These are phyloP conservation scores for Panzeria rudis DNA, from an alignment of 2,888 invertebrate species.

Conservation along the genomic window DNA sequence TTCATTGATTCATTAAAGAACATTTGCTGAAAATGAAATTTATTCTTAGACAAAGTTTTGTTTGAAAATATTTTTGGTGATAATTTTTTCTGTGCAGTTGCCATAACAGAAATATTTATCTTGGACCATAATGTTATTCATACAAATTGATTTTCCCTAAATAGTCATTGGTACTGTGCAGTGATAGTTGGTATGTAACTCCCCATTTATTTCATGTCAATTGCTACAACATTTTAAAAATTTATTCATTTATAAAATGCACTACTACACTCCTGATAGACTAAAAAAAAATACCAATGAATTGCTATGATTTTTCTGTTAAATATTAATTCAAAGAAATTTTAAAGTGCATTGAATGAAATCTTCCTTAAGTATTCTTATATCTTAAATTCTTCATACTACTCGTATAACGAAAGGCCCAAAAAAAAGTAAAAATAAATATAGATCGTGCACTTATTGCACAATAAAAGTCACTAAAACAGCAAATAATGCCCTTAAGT, in stretches of 20 bases:
- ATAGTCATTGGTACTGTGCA: neutral
- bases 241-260: conserved; percentile 17
- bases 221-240: neutral
- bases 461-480: conserved; percentile 71
- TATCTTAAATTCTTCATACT: neutral
- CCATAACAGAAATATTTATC: too few species aligned
- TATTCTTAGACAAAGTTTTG: too few species aligned
- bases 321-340: neutral
- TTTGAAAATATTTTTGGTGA: too few species aligned
- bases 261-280: neutral
- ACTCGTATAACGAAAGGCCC: neutral
- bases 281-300: conserved; percentile 16
- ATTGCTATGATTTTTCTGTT: conserved; percentile 29
- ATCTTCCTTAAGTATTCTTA: neutral
- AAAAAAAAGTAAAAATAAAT: conserved; percentile 3
- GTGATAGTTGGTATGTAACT: neutral
- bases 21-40: too few species aligned
- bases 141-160: too few species aligned
- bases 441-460: conserved; percentile 70
- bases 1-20: too few species aligned
- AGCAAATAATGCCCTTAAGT: conserved; percentile 71
- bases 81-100: too few species aligned
- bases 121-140: too few species aligned
- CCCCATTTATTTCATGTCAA: too few species aligned
- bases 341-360: conserved; percentile 3